Evolutionary conservation across 2,888 invertebrate species (phyloP), one percentile per base, ranked within the genome.

Genomic region (Oligia strigilis): DNA sequence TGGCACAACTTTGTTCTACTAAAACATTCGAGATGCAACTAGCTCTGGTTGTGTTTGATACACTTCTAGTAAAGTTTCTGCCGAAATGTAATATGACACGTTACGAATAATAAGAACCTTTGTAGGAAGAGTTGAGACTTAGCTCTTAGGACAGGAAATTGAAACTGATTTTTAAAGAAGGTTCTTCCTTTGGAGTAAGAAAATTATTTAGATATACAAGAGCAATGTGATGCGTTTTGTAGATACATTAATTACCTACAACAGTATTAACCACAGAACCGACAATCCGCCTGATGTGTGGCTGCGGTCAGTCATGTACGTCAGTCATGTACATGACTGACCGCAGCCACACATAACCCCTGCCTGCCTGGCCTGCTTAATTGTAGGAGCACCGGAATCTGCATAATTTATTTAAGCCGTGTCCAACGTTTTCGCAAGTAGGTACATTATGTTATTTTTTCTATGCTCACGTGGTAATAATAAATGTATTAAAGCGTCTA

Each of bases 11-110:
- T 86, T 4, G 17, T 40, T 46, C 8, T 14, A 75, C 52, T 82
- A 65, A 74, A 36, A 65, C 43, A 60, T 70, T 85, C 17, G 69
- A 60, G 64, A 55, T 70, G 82, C 49, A 82, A 85, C 67, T 64
- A 23, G 52, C 49, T 58, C 64, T 46, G 36, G 14, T 52, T 73
- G 52, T 64, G 36, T 81, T 81, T 23, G 23, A 64, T 65, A 23
- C 46, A 81, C 43, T 60, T 19, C 46, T 52, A 40, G 8, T 23
- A 29, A 65, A 70, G 43, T 70, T 69, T 65, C 17, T 23, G 9
- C 23, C 23, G 3, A 73, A 69, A 49, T 40, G 23, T 60, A n/a
- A 69, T 55, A 29, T 23, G 36, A n/a, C 13, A 19, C 49, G 5
- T 58, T 49, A 6, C 13, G 36, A 40, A 14, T 49, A n/a, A 67